Evolutionary conservation across 1,140 invertebrate species (phyloP).

Genomic region (Neodiprion lecontei): DNA sequence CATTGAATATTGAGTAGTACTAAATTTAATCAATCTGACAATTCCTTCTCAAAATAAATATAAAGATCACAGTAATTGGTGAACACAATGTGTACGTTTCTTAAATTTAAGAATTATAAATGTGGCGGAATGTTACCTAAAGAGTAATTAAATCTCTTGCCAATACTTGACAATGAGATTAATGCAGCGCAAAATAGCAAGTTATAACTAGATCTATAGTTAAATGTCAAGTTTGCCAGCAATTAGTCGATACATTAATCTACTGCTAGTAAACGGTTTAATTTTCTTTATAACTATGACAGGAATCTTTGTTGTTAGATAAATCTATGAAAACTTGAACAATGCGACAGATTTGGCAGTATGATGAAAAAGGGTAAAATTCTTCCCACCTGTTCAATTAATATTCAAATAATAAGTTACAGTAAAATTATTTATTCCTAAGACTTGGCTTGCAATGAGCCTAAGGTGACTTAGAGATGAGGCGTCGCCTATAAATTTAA

Average conservation of each 20-base stretch:
- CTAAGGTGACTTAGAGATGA: conserved; percentile 49
- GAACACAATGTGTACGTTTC: neutral
- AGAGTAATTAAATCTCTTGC: neutral
- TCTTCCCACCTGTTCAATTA: neutral
- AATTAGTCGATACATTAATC: too few species aligned
- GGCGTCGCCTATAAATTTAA: conserved; percentile 26
- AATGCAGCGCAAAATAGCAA: neutral
- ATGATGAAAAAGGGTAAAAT: neutral
- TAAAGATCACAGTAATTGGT: conserved; percentile 1
- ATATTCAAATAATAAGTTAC: neutral
- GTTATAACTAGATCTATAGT: neutral
- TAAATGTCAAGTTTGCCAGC: too few species aligned
- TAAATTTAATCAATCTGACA: too few species aligned
- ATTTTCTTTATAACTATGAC: too few species aligned
- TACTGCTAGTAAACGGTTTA: too few species aligned
- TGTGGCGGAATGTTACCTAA: neutral
- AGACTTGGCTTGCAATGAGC: conserved; percentile 43
- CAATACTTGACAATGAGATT: neutral
- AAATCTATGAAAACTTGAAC: too few species aligned
- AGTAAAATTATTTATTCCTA: conserved; percentile 19
- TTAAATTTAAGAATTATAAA: neutral
- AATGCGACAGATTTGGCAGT: too few species aligned
- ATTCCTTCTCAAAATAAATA: neutral
- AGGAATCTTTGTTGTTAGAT: too few species aligned
- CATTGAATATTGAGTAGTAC: too few species aligned